These are phyloP conservation scores for Helicoverpa assulta DNA, from an alignment of 2,888 invertebrate genomes.

Conservation along the genomic window DNA sequence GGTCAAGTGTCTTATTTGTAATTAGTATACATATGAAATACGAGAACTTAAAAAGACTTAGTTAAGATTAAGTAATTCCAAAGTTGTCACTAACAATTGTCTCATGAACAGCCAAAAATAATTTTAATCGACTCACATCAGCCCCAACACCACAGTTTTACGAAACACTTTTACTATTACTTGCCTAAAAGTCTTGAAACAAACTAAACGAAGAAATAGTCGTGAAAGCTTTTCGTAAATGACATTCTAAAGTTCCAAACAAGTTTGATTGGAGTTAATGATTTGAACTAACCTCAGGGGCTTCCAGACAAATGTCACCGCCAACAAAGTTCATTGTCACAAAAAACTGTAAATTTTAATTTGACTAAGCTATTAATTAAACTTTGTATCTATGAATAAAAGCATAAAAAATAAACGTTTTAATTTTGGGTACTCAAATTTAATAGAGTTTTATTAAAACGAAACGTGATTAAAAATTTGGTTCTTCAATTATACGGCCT, in stretches of 20 bases:
- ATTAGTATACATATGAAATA: too few species aligned
- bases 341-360: slow-evolving; percentile 13
- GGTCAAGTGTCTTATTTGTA: too few species aligned
- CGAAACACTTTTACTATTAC: slow-evolving; percentile 1
- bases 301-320: slow-evolving; percentile 37
- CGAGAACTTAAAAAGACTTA: too few species aligned
- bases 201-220: slow-evolving; percentile 56
- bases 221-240: slow-evolving; percentile 65
- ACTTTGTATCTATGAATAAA: slow-evolving; percentile 26
- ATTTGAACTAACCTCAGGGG: slow-evolving; percentile 56
- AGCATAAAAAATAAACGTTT: slow-evolving; percentile 24
- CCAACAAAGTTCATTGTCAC: slow-evolving; percentile 11
- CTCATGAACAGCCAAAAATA: too few species aligned
- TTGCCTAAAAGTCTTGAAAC: slow-evolving; percentile 35
- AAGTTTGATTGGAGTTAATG: slow-evolving; percentile 68
- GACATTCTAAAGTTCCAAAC: slow-evolving; percentile 64
- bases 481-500: slow-evolving; percentile 43
- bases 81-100: too few species aligned
- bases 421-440: slow-evolving; percentile 34
- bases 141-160: not conserved
- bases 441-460: slow-evolving; percentile 55
- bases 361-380: slow-evolving; percentile 22
- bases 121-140: not conserved
- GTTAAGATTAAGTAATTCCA: too few species aligned
- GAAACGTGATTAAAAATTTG: slow-evolving; percentile 48